These are phyloP conservation scores for Stigmatopora nigra DNA, from an alignment of 2,113 vertebrate species.

Conservation along the genomic window DNA sequence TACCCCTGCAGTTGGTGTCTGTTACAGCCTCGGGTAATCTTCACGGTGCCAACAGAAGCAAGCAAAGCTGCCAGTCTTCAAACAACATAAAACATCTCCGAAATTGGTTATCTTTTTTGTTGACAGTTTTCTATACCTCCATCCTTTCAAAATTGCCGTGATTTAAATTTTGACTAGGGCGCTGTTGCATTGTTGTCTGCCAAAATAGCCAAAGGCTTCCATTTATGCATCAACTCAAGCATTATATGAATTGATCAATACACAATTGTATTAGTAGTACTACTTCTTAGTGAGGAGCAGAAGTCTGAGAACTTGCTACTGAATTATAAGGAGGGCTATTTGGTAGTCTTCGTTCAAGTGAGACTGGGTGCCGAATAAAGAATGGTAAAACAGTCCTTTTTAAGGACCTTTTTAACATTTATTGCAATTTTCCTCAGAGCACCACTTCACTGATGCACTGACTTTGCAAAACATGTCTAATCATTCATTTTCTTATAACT, in stretches of 20 bases:
- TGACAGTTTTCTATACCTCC: neutral
- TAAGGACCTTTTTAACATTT: neutral
- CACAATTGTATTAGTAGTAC: neutral
- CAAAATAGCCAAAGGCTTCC: neutral
- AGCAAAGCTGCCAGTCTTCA: neutral
- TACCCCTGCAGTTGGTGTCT: constrained; percentile 29
- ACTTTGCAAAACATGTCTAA: neutral
- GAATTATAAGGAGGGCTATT: neutral
- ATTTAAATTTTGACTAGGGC: neutral
- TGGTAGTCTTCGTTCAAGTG: neutral
- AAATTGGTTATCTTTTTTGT: neutral
- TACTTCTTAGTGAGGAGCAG: neutral
- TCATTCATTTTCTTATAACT: neutral
- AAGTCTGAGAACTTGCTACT: neutral
- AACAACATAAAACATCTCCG: neutral
- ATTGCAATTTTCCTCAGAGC: neutral
- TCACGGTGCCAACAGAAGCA: constrained; percentile 13
- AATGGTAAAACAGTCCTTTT: neutral
- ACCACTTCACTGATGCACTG: neutral
- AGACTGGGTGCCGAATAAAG: neutral
- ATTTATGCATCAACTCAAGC: neutral
- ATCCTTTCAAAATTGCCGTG: neutral
- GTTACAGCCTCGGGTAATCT: constrained; percentile 8
- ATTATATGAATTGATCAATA: too few relatives aligned
- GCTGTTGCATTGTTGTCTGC: neutral